Evolutionary conservation across 2,113 vertebrate species (phyloP).

Genomic region (Anhinga rufa): DNA sequence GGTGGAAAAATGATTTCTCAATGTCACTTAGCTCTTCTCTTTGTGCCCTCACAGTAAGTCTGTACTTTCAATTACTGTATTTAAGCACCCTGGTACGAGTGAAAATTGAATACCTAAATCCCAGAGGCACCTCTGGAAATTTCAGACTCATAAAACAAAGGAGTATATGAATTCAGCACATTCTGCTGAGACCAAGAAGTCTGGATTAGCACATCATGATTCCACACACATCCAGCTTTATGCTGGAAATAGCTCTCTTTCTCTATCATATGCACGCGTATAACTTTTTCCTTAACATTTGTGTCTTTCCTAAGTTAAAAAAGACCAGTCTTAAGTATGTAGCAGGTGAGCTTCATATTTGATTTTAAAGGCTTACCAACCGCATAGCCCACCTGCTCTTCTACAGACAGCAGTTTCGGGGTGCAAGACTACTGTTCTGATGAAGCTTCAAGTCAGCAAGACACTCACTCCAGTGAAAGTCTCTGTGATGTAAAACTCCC

Average conservation of each 20-base stretch:
- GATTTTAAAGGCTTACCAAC: background rate
- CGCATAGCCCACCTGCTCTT: background rate
- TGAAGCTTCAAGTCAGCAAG: background rate
- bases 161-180: fast-evolving
- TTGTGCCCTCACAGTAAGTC: background rate
- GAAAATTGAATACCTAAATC: background rate
- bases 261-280: fast-evolving
- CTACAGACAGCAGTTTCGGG: background rate
- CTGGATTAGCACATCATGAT: background rate
- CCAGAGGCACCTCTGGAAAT: background rate
- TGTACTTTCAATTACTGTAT: background rate
- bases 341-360: background rate
- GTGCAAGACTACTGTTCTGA: background rate
- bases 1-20: background rate
- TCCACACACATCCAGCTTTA: background rate
- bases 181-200: background rate
- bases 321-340: background rate
- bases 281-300: background rate
- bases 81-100: background rate
- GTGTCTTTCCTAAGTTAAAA: background rate
- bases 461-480: background rate
- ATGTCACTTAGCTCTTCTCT: background rate
- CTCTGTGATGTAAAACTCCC: background rate
- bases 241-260: background rate
- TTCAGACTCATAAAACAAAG: background rate